Conservation (phyloP, 2,113 vertebrate genomes). For the Poicephalus meyeri region DNA sequence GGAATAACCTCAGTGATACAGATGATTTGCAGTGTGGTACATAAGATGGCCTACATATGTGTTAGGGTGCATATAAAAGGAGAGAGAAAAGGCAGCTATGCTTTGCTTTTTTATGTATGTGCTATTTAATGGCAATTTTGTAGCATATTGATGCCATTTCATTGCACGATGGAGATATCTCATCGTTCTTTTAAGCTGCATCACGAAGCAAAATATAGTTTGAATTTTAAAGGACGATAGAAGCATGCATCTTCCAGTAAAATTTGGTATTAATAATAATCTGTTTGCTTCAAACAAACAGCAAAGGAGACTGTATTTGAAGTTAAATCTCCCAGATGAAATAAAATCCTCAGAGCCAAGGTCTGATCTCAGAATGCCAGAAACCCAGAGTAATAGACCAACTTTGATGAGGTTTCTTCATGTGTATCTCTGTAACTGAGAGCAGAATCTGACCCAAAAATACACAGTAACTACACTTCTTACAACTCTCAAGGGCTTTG, state of each 20-base stretch:
- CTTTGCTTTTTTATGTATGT: neutral
- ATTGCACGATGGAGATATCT: neutral
- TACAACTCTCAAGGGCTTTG: neutral
- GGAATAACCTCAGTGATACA: neutral
- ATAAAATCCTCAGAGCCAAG: neutral
- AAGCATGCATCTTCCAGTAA: neutral
- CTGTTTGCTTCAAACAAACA: neutral
- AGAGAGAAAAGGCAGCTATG: neutral
- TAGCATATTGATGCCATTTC: neutral
- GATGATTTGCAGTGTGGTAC: neutral
- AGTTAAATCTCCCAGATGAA: constrained; percentile 24
- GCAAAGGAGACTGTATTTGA: constrained; percentile 17
- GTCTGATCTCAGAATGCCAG: neutral
- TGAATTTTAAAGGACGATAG: neutral
- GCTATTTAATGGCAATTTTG: neutral
- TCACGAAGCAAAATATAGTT: neutral
- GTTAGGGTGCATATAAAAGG: neutral
- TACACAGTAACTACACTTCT: neutral
- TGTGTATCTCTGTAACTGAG: neutral
- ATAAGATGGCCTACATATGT: neutral
- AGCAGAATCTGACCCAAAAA: neutral
- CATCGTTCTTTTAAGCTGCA: neutral
- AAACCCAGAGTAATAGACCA: neutral
- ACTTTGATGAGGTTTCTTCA: constrained; percentile 31
- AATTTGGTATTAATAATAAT: neutral